Percentiles rank a stretch among this genome's conserved stretches.
Conservation (phyloP, 2,797 vertebrate genomes). For the Propithecus deckenii region DNA sequence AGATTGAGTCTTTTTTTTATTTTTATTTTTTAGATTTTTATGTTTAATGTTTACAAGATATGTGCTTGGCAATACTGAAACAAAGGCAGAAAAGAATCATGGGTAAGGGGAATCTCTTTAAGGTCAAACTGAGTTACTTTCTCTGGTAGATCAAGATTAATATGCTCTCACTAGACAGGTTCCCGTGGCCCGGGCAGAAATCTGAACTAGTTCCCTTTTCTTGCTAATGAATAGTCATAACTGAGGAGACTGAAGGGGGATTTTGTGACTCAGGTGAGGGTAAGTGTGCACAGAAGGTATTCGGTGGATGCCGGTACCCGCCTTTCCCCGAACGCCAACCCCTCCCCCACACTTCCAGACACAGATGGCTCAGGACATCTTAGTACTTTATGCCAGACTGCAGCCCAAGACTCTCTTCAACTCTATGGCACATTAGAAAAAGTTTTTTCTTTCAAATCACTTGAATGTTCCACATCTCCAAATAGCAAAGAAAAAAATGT, state of each 20-base stretch:
- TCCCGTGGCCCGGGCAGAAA: neutral
- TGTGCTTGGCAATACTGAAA: neutral
- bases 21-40: neutral
- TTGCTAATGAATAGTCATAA: neutral
- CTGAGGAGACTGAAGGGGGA: neutral
- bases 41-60: neutral
- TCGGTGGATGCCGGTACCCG: fast-evolving
- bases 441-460: neutral
- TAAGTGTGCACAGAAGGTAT: neutral
- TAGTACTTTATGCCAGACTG: neutral
- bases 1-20: neutral
- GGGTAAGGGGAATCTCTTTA: neutral
- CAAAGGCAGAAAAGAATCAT: neutral
- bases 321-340: neutral
- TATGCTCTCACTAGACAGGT: neutral
- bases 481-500: neutral
- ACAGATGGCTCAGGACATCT: neutral
- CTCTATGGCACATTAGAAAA: neutral
- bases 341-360: neutral
- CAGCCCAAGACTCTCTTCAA: neutral
- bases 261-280: neutral
- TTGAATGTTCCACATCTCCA: neutral
- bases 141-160: neutral
- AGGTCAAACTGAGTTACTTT: neutral
- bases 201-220: neutral